These are phyloP conservation scores for Hydrotaea cyrtoneurina DNA, from an alignment of 2,888 invertebrate genomes.

Conservation along the genomic window DNA sequence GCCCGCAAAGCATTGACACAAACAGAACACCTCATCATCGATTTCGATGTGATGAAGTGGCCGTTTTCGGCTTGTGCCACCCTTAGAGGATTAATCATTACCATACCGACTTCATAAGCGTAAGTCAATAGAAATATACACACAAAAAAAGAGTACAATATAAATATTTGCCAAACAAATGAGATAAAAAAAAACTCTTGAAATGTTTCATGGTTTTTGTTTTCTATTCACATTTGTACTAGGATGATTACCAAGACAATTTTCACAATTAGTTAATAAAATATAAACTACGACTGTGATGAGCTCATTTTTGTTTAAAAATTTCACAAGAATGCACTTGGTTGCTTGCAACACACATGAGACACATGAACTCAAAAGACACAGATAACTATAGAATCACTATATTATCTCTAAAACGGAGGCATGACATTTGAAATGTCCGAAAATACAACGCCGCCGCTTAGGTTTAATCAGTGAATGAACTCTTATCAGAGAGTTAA, in stretches of 20 bases:
- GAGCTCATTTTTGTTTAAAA: slow-evolving; percentile 62
- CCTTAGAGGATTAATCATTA: slow-evolving; percentile 39
- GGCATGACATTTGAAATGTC: not conserved
- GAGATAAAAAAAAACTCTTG: slow-evolving; percentile 53
- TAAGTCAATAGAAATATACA: slow-evolving; percentile 33
- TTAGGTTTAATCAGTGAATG: slow-evolving; percentile 63
- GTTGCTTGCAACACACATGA: not conserved
- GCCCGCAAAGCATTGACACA: too few species aligned
- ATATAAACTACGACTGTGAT: slow-evolving; percentile 61
- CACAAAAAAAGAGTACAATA: slow-evolving; percentile 38
- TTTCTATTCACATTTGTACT: not conserved
- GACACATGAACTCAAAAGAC: not conserved
- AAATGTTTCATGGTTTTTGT: slow-evolving; percentile 14
- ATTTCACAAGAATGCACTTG: slow-evolving; percentile 42
- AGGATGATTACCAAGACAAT: slow-evolving; percentile 51
- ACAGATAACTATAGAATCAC: not conserved
- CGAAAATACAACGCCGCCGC: not conserved
- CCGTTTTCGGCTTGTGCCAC: not conserved
- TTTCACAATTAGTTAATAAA: slow-evolving; percentile 67
- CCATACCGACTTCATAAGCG: slow-evolving; percentile 20
- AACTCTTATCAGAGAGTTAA: slow-evolving; percentile 57
- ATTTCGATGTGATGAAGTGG: too few species aligned
- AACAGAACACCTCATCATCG: too few species aligned
- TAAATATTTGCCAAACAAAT: slow-evolving; percentile 66
- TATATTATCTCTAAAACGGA: not conserved